phyloP scores from a whole-genome alignment of 2,797 vertebrate genomes.

The Sebastes melanostomus region DNA sequence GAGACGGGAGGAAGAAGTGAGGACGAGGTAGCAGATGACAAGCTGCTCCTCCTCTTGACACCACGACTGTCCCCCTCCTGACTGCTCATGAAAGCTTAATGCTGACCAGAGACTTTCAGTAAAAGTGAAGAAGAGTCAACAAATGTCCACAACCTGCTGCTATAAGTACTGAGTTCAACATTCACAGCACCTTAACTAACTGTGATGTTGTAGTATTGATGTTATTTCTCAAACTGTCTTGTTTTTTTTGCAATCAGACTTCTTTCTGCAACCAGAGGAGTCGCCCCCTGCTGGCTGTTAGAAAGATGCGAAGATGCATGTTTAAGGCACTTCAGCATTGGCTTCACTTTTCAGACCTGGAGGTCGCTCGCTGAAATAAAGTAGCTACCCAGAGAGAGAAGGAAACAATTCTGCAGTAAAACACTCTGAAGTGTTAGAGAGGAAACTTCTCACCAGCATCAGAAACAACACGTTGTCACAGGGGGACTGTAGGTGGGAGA shows the following conservation, averaged over 20 bases:
- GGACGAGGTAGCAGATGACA: conserved; percentile 15
- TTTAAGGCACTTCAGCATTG: too few relatives aligned
- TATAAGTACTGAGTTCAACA: background rate
- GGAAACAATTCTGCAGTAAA: background rate
- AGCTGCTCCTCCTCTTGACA: background rate
- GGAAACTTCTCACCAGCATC: background rate
- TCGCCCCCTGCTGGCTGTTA: too few relatives aligned
- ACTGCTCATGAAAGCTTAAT: background rate
- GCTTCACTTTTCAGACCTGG: too few relatives aligned
- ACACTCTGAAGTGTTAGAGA: background rate
- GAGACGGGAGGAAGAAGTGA: conserved; percentile 19
- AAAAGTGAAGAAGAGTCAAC: background rate
- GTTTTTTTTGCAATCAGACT: too few relatives aligned
- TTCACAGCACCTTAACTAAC: background rate
- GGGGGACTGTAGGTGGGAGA: background rate
- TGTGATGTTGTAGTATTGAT: background rate
- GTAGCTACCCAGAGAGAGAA: background rate
- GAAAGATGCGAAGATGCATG: too few relatives aligned
- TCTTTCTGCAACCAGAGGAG: too few relatives aligned
- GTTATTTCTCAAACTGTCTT: background rate
- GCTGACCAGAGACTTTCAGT: background rate
- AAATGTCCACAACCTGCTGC: background rate
- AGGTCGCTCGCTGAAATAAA: too few relatives aligned
- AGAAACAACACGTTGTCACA: background rate
- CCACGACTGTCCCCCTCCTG: background rate